Evolutionary conservation across 1,140 invertebrate species (phyloP).

Genomic region (Amyelois transitella): DNA sequence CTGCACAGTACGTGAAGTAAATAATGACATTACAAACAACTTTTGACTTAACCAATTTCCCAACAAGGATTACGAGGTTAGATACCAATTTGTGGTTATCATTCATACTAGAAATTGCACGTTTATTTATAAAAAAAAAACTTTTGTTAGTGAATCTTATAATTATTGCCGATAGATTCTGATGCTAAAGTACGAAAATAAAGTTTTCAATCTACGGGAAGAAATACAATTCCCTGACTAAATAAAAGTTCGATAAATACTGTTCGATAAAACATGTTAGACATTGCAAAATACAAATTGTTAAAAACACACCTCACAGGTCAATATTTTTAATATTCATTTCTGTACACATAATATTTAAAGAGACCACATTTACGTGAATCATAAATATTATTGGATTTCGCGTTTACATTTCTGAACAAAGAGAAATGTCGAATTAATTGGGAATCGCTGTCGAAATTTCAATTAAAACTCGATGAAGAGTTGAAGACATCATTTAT

Average conservation of each 20-base stretch:
- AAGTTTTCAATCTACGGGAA: no score
- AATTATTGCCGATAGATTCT: no score
- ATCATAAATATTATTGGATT: slow-evolving; percentile 16
- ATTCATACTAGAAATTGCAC: background rate
- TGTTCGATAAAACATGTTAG: no score
- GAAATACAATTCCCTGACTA: no score
- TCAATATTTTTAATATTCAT: no score
- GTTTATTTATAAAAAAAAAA: no score
- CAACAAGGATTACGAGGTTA: background rate
- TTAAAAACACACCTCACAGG: no score
- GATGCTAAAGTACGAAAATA: no score
- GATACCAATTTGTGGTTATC: background rate
- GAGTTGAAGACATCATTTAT: slow-evolving; percentile 27
- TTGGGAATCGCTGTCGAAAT: slow-evolving; percentile 16
- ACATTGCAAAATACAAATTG: no score
- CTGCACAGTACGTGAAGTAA: slow-evolving; percentile 6
- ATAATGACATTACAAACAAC: slow-evolving; percentile 8
- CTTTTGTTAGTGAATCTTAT: no score
- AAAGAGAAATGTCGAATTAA: slow-evolving; percentile 14
- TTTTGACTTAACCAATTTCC: slow-evolving; percentile 4
- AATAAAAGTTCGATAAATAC: no score
- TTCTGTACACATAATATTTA: background rate
- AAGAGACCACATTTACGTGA: background rate
- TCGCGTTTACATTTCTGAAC: slow-evolving; percentile 11
- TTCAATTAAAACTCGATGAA: slow-evolving; percentile 30